Evolutionary conservation across 2,113 vertebrate species (phyloP).

Genomic region (Conger conger): DNA sequence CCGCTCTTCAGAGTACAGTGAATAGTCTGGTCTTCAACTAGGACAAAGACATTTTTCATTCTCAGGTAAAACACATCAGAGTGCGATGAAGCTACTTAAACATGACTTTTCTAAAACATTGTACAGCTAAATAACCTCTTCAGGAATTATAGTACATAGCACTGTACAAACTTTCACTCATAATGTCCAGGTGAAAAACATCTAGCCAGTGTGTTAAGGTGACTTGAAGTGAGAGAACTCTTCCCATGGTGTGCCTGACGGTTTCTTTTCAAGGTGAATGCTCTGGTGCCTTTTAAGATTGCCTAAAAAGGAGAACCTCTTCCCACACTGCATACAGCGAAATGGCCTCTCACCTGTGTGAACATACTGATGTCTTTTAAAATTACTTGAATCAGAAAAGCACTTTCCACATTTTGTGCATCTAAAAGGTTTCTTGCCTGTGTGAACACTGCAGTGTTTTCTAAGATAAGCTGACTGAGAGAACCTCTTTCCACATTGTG

Average conservation of each 20-base stretch:
- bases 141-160: not conserved
- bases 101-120: not conserved
- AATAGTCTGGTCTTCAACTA: not conserved
- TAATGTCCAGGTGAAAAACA: not conserved
- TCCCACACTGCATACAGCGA: conserved; percentile 62
- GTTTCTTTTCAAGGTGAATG: conserved; percentile 19
- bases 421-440: conserved; percentile 66
- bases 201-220: not conserved
- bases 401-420: conserved; percentile 65
- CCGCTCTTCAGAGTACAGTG: not conserved
- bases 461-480: conserved; percentile 68
- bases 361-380: conserved; percentile 67
- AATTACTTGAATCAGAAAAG: conserved; percentile 69
- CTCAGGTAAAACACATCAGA: not conserved
- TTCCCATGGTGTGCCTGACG: conserved; percentile 5
- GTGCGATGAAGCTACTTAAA: not conserved
- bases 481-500: conserved; percentile 66
- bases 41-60: not conserved
- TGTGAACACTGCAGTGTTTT: conserved; percentile 69
- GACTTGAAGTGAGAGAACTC: not conserved
- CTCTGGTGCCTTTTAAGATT: conserved; percentile 26
- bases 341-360: conserved; percentile 69
- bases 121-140: not conserved
- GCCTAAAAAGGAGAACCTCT: conserved; percentile 24
- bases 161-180: not conserved